Conservation (phyloP, 2,888 invertebrate genomes). For the Brachypterus glaber region DNA sequence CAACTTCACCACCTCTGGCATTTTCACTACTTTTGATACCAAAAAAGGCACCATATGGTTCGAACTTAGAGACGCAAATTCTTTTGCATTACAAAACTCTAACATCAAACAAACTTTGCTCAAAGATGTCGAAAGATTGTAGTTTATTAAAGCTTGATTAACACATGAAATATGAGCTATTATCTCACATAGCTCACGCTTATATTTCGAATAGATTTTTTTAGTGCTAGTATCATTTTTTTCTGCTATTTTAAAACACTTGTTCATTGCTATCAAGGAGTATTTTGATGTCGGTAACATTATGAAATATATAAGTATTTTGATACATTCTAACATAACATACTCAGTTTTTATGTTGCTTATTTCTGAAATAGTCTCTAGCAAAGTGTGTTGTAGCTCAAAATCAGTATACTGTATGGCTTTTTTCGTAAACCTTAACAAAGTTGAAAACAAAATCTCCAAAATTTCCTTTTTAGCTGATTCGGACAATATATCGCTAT, state of each 20-base stretch:
- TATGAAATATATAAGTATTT: slow-evolving; percentile 51
- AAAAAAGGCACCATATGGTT: slow-evolving; percentile 58
- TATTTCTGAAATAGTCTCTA: slow-evolving; percentile 47
- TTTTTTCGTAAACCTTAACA: slow-evolving; percentile 42
- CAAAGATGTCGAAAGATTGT: slow-evolving; percentile 49
- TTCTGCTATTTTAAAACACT: slow-evolving; percentile 49
- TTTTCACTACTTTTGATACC: slow-evolving; percentile 48
- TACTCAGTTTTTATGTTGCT: slow-evolving; percentile 22
- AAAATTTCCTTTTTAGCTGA: slow-evolving; percentile 39
- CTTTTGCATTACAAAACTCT: slow-evolving; percentile 58
- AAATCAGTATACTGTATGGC: slow-evolving; percentile 47
- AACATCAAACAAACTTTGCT: slow-evolving; percentile 56
- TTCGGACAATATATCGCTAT: slow-evolving; percentile 28
- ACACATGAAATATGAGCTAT: slow-evolving; percentile 51
- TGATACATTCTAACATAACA: slow-evolving; percentile 32
- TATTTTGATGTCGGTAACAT: slow-evolving; percentile 53
- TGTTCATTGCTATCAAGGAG: slow-evolving; percentile 48
- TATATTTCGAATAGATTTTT: slow-evolving; percentile 52
- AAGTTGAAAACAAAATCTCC: slow-evolving; percentile 38
- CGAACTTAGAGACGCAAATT: slow-evolving; percentile 60
- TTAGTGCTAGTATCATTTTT: slow-evolving; percentile 46
- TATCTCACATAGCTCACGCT: slow-evolving; percentile 49
- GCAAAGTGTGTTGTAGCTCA: slow-evolving; percentile 45
- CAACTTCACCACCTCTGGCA: slow-evolving; percentile 49
- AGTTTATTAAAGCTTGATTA: slow-evolving; percentile 47